These are phyloP conservation scores for Ischnus inquisitorius DNA, from an alignment of 2,888 invertebrate species.

Conservation along the genomic window DNA sequence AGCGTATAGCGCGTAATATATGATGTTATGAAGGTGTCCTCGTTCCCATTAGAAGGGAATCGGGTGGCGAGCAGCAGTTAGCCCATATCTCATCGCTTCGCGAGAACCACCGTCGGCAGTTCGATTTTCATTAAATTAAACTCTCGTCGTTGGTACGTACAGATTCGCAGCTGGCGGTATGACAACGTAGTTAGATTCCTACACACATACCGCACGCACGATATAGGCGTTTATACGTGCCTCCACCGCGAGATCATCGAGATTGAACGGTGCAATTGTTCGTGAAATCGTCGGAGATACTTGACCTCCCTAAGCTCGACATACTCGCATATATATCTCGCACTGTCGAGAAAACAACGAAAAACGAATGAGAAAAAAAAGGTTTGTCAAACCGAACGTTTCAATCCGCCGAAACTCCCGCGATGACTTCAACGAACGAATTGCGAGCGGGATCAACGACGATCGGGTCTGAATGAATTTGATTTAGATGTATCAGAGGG, in stretches of 20 bases:
- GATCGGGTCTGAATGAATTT: background rate
- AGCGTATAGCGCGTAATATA: background rate
- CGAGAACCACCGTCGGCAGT: constrained; percentile 18
- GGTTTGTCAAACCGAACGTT: background rate
- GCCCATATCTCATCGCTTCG: background rate
- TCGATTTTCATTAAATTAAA: constrained; percentile 49
- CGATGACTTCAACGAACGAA: background rate
- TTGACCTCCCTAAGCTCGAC: constrained; percentile 6
- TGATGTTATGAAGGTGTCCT: constrained; percentile 26
- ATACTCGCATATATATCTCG: constrained; percentile 1
- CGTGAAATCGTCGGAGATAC: constrained; percentile 14
- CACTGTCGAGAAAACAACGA: background rate
- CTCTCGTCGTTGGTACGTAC: constrained; percentile 10
- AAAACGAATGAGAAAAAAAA: background rate
- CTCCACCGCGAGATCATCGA: background rate
- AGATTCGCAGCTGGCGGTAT: constrained; percentile 6
- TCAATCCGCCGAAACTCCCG: background rate
- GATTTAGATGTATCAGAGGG: background rate
- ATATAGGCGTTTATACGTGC: background rate
- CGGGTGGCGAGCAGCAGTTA: constrained; percentile 1
- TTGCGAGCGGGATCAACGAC: background rate
- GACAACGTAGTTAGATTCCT: background rate
- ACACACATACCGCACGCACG: background rate
- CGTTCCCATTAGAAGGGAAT: constrained; percentile 18
- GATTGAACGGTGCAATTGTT: constrained; percentile 7